Conservation (phyloP, 2,888 invertebrate species). For the Panzeria rudis region DNA sequence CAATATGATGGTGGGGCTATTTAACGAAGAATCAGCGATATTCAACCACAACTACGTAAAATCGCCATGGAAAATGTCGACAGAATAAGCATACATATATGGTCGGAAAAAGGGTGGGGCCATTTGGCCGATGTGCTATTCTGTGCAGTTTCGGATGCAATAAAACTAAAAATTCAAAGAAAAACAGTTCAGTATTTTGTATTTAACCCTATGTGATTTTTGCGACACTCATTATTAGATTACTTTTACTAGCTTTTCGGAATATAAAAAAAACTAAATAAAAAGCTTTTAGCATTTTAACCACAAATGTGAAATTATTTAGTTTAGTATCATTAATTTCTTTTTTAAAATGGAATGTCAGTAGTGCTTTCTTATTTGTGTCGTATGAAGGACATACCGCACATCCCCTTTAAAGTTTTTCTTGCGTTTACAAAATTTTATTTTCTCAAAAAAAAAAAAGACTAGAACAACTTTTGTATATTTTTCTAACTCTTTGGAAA, state of each 20-base stretch:
- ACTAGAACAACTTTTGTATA: slow-evolving; percentile 42
- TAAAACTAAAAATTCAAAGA: too few species aligned
- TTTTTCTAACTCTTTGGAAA: slow-evolving; percentile 32
- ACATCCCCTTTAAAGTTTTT: slow-evolving; percentile 45
- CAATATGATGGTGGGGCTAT: too few species aligned
- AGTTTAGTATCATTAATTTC: slow-evolving; percentile 58
- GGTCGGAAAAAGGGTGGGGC: too few species aligned
- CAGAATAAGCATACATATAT: too few species aligned
- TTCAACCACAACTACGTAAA: too few species aligned
- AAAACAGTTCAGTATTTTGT: too few species aligned
- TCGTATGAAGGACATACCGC: not conserved
- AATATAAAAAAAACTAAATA: not conserved
- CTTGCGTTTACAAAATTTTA: slow-evolving; percentile 42
- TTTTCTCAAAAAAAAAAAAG: slow-evolving; percentile 31
- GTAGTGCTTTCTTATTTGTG: not conserved
- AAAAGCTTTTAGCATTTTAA: slow-evolving; percentile 50
- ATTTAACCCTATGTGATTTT: too few species aligned
- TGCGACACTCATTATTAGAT: too few species aligned
- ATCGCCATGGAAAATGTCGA: too few species aligned
- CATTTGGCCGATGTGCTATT: too few species aligned
- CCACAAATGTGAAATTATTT: slow-evolving; percentile 60
- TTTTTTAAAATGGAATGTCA: slow-evolving; percentile 33
- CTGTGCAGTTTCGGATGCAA: too few species aligned
- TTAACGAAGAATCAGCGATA: too few species aligned
- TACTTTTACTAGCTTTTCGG: not conserved